Base-by-base conservation (phyloP, 2,888 invertebrate species). In the Pristionchus japonicus region DNA sequence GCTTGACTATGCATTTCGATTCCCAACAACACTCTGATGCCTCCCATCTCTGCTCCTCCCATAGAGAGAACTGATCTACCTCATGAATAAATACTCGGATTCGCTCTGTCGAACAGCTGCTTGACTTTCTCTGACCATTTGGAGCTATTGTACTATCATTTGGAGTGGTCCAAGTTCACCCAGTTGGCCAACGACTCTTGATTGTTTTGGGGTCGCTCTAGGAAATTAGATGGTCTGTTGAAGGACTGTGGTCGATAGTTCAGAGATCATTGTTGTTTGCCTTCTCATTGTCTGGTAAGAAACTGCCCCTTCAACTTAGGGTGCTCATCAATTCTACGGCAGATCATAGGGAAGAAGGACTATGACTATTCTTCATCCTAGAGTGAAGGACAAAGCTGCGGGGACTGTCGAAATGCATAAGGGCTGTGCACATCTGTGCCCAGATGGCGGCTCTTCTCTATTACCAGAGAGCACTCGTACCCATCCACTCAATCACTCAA, bases 401-500 rank as follows among this genome's bases (percentile, higher is more conserved):
- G n/a, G n/a, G n/a, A n/a, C 77, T 77, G 77, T 77, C 77, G 43
- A 77, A 77, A 77, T 77, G 77, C 43, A 74, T 74, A 74, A 74
- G 70, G 31, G 40, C 4, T 15, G 40, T 3, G 77, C 77, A 47
- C 77, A 77, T 77, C 40, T 77, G 77, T 43, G 40, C n/a, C 1
- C 77, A 77, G 77, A 77, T 77, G 77, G 77, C 43, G 43, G n/a
- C 43, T 3, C 37, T n/a, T 43, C 13, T 77, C 77, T 47, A 77
- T 43, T 77, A 77, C 23, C 70, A 47, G 43, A n/a, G 47, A 9
- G 43, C 77, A 77, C 27, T 77, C n/a, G n/a, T n/a, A n/a, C n/a
- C n/a, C n/a, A 77, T 43, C 43, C 77, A n/a, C 77, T 77, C 43
- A 23, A 77, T 77, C 77, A 77, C 77, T 77, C 77, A 43, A 77